A percentile compares a stretch with the other conserved stretches of the same genome.
These are phyloP conservation scores for Geococcyx californianus DNA, from an alignment of 2,113 vertebrate species.

Conservation along the genomic window DNA sequence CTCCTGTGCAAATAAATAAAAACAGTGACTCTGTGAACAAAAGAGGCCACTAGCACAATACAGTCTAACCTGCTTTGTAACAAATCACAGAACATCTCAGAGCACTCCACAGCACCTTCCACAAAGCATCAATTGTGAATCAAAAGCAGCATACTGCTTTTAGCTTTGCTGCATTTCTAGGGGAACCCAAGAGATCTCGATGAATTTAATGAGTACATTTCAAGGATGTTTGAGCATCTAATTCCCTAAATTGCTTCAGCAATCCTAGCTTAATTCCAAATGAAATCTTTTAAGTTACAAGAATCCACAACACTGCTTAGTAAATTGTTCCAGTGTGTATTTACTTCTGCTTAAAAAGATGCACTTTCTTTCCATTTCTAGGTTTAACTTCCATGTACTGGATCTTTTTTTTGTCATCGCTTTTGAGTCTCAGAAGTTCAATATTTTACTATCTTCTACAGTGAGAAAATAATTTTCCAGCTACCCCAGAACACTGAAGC, in stretches of 20 bases:
- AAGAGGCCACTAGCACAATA: background rate
- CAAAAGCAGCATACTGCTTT: background rate
- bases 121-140: background rate
- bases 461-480: background rate
- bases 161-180: background rate
- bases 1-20: background rate
- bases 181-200: background rate
- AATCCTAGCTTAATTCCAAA: conserved; percentile 8
- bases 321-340: background rate
- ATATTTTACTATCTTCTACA: background rate
- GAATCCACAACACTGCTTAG: background rate
- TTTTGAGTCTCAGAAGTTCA: background rate
- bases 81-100: background rate
- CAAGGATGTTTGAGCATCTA: conserved; percentile 41
- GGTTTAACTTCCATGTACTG: background rate
- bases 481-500: background rate
- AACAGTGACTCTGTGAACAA: background rate
- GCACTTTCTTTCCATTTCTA: background rate
- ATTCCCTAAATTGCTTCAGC: conserved; percentile 37
- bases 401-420: background rate
- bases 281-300: conserved; percentile 10
- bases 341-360: background rate
- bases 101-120: background rate
- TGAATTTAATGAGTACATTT: conserved; percentile 39
- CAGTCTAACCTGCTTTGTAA: background rate